phyloP scores from a whole-genome alignment of 2,888 invertebrate species.

The Eupithecia pulchellata region DNA sequence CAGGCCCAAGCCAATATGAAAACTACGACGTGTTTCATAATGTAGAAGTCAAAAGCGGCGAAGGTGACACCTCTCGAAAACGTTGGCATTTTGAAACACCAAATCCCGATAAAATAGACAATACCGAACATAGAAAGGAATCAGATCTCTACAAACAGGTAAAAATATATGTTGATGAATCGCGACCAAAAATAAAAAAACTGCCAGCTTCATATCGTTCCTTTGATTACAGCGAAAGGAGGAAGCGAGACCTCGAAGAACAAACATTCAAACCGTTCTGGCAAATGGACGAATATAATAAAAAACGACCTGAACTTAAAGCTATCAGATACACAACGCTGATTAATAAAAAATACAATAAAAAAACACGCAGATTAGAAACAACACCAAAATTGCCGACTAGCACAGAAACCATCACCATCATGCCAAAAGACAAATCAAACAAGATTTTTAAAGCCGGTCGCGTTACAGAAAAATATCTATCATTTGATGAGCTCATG shows the following conservation, averaged over 20 bases:
- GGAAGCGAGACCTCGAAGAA: constrained; percentile 59
- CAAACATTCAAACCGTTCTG: constrained; percentile 68
- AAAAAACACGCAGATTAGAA: constrained; percentile 49
- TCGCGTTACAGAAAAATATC: constrained; percentile 69
- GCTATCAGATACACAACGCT: constrained; percentile 71
- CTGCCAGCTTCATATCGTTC: constrained; percentile 54
- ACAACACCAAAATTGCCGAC: constrained; percentile 38
- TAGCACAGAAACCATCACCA: constrained; percentile 70
- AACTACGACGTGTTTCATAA: constrained; percentile 62
- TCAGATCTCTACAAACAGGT: constrained; percentile 52
- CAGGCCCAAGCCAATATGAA: constrained; percentile 48
- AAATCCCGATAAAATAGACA: constrained; percentile 20
- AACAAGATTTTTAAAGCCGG: constrained; percentile 39
- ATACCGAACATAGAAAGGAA: constrained; percentile 41
- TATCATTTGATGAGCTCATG: constrained; percentile 80
- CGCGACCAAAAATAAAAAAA: constrained; percentile 47
- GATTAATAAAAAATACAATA: constrained; percentile 50
- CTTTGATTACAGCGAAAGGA: constrained; percentile 62
- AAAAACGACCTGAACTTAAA: constrained; percentile 59
- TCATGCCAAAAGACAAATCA: constrained; percentile 51
- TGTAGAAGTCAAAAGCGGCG: constrained; percentile 56
- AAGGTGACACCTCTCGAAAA: constrained; percentile 42
- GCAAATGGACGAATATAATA: constrained; percentile 63
- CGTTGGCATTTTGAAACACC: constrained; percentile 35
- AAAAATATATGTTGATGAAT: constrained; percentile 46